Conservation (phyloP, 2,797 vertebrate species). For the Dendrocincla tyrannina region DNA sequence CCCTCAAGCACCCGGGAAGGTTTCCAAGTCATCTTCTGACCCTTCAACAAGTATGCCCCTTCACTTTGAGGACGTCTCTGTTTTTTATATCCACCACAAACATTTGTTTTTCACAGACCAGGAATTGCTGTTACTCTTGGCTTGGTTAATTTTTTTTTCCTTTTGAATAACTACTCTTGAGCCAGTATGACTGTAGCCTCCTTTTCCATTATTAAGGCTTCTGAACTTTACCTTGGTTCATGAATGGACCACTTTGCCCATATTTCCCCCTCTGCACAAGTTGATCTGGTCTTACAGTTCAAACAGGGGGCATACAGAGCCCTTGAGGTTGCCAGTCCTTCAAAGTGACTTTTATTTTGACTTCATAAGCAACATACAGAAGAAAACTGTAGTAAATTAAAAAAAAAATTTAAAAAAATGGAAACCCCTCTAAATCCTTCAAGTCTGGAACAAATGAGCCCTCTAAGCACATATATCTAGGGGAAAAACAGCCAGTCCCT, state of each 20-base stretch:
- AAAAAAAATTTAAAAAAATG: background rate
- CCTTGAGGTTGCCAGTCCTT: background rate
- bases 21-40: background rate
- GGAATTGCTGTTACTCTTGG: background rate
- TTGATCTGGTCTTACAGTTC: background rate
- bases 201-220: constrained; percentile 1
- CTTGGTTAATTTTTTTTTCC: background rate
- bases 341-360: background rate
- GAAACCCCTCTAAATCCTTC: background rate
- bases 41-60: background rate
- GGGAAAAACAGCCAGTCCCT: constrained; percentile 16
- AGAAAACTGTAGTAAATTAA: background rate
- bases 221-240: background rate
- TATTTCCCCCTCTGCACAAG: background rate
- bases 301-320: background rate
- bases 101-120: background rate
- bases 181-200: background rate
- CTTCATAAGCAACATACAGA: background rate
- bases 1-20: background rate
- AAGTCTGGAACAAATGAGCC: constrained; percentile 55
- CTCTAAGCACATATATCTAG: background rate
- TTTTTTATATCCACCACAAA: background rate
- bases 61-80: background rate
- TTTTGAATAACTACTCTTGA: background rate
- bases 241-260: background rate